Evolutionary conservation across 2,888 invertebrate species (phyloP).

Genomic region (Parnassius glacialis): DNA sequence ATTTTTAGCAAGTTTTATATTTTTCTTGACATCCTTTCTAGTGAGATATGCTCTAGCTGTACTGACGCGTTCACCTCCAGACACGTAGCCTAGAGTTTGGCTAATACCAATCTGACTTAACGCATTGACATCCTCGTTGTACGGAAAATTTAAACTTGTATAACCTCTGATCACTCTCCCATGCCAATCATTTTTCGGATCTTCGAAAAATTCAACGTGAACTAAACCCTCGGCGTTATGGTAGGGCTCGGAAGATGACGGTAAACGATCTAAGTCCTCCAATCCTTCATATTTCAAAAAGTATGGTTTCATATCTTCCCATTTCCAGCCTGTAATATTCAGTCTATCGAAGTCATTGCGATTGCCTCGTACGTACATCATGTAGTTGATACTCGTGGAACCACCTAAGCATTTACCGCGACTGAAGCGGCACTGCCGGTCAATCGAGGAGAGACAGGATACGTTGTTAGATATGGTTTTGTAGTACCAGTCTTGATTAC

Average conservation of each 20-base stretch:
- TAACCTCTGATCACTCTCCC: too few relatives aligned
- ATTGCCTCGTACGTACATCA: not conserved
- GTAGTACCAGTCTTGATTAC: not conserved
- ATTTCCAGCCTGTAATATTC: too few relatives aligned
- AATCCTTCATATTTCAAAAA: too few relatives aligned
- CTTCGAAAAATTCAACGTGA: too few relatives aligned
- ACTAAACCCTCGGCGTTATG: not conserved
- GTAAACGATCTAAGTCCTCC: not conserved
- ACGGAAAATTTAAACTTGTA: not conserved
- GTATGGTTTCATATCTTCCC: too few relatives aligned
- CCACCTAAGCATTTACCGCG: too few relatives aligned
- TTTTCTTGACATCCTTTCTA: too few relatives aligned
- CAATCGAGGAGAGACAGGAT: not conserved
- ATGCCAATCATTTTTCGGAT: too few relatives aligned
- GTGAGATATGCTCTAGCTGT: too few relatives aligned
- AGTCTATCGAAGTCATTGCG: not conserved
- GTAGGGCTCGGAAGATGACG: not conserved
- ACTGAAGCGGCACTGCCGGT: not conserved
- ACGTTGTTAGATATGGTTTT: not conserved
- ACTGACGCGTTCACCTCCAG: not conserved
- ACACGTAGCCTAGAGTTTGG: not conserved
- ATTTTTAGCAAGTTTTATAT: too few relatives aligned
- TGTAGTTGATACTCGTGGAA: not conserved
- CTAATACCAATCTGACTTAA: not conserved
- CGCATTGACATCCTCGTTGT: not conserved